Evolutionary conservation across 2,888 invertebrate species (phyloP), one percentile per base, ranked within the genome.

Genomic region (Clivina fossor): DNA sequence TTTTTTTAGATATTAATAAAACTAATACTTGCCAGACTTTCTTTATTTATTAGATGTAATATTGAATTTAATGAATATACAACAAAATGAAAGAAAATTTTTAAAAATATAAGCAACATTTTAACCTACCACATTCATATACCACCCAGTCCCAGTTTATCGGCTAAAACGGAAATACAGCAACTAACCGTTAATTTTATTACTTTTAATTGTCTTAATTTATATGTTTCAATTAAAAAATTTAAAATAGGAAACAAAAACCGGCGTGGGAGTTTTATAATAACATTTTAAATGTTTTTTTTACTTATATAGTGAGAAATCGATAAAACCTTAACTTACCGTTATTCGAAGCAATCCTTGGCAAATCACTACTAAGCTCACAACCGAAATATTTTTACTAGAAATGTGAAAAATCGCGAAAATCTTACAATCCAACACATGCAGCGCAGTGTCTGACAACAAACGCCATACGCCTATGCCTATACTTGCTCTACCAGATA

Each of bases 401-500:
- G 30, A 20, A 16, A 47, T 32, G 7, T 15, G 15, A 22, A 33
- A 47, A 47, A 47, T 15, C 33, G 33, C 47, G n/a, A 47, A 33
- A 20, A 33, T 32, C 37, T 44, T 44, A 37, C 44, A 11, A 44
- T 26, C 35, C 44, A 44, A 53, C 53, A 53, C 53, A 53, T 53
- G 53, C 53, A 43, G 30, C 37, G 24, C 11, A 43, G 32, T 35
- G 18, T 44, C 33, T 44, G 22, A 53, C 44, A 53, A 53, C 37
- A 53, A 53, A n/a, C n/a, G n/a, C n/a, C 53, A 53, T 53, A 53
- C 53, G 53, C 53, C 53, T 53, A 53, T 53, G 44, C 43, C 15
- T 35, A 26, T 37, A 44, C 44, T 9, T 33, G 8, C 15, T n/a
- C n/a, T n/a, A n/a, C n/a, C n/a, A n/a, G n/a, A n/a, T n/a, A n/a